These are phyloP conservation scores for Drosophila eugracilis DNA, from an alignment of 1,140 invertebrate species.

Conservation along the genomic window DNA sequence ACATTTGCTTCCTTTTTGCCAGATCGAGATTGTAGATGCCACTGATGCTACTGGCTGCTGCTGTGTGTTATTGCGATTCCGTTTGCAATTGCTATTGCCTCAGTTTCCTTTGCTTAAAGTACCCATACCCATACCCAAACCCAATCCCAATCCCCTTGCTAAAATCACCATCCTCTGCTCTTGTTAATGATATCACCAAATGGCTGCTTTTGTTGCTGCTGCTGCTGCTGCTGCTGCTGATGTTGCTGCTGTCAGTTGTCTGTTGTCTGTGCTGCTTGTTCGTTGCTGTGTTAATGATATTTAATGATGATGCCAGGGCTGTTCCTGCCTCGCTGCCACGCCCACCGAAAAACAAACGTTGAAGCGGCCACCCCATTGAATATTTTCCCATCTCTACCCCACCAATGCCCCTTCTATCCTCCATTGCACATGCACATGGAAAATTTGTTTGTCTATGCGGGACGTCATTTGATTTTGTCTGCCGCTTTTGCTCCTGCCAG, in stretches of 20 bases:
- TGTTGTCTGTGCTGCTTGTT: constrained; percentile 68
- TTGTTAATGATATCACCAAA: constrained; percentile 81
- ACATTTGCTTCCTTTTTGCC: constrained; percentile 74
- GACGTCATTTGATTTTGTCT: constrained; percentile 61
- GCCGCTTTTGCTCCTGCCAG: constrained; percentile 15
- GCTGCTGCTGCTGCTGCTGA: constrained; percentile 4
- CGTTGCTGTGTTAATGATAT: constrained; percentile 80
- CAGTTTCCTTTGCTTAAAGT: constrained; percentile 40
- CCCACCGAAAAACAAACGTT: constrained; percentile 6
- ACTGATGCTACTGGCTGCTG: constrained; percentile 15
- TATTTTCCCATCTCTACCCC: constrained; percentile 37
- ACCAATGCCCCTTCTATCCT: neutral
- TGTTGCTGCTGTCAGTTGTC: constrained; percentile 57
- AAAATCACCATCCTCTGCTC: constrained; percentile 40
- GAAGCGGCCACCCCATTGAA: constrained; percentile 28
- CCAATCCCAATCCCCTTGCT: neutral
- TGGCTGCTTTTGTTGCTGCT: constrained; percentile 47
- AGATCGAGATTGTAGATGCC: constrained; percentile 41
- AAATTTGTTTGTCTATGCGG: constrained; percentile 65
- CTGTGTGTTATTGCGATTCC: constrained; percentile 73
- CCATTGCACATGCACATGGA: constrained; percentile 50
- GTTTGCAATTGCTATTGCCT: constrained; percentile 75
- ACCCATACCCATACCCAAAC: neutral
- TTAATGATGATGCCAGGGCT: constrained; percentile 76
- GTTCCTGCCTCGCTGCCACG: constrained; percentile 46